A percentile compares a stretch with the other conserved stretches of the same genome.
Evolutionary conservation across 2,888 invertebrate species (phyloP).

Genomic region (Leptopilina myrica): DNA sequence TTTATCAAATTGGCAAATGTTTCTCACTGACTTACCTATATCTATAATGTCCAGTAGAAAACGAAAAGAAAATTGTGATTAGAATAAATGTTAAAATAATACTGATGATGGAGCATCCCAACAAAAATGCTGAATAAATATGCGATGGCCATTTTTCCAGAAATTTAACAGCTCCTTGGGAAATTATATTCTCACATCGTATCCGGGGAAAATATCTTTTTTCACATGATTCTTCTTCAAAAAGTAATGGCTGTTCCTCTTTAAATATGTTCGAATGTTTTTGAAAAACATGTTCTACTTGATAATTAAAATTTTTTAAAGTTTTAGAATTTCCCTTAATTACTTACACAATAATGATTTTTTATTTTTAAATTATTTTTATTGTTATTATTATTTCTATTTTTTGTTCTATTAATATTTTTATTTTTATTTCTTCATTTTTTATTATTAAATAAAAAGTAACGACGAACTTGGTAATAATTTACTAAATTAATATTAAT

Average conservation of each 20-base stretch:
- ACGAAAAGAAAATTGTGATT: constrained; percentile 55
- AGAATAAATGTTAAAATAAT: constrained; percentile 59
- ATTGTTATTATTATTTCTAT: too few species aligned
- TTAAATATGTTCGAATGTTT: constrained; percentile 13
- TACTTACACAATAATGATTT: not conserved
- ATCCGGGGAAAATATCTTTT: constrained; percentile 48
- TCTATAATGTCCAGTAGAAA: constrained; percentile 54
- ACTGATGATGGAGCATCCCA: constrained; percentile 59
- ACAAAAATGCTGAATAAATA: constrained; percentile 60
- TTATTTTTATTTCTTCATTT: too few species aligned
- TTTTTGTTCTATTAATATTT: too few species aligned
- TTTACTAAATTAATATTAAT: not conserved
- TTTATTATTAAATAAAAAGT: too few species aligned
- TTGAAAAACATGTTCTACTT: not conserved
- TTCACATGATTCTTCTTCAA: constrained; percentile 13
- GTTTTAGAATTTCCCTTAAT: constrained; percentile 43
- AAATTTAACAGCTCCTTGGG: constrained; percentile 61
- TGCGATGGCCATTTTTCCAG: constrained; percentile 66
- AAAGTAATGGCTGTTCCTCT: constrained; percentile 18
- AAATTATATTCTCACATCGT: constrained; percentile 49
- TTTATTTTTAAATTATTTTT: too few species aligned
- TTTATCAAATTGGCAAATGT: not conserved
- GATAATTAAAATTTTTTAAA: not conserved
- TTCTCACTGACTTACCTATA: constrained; percentile 53
- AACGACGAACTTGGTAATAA: not conserved